Percentiles rank a stretch among this genome's conserved stretches.
Conservation (phyloP, 2,888 invertebrate species). For the Perizoma affinitatum region DNA sequence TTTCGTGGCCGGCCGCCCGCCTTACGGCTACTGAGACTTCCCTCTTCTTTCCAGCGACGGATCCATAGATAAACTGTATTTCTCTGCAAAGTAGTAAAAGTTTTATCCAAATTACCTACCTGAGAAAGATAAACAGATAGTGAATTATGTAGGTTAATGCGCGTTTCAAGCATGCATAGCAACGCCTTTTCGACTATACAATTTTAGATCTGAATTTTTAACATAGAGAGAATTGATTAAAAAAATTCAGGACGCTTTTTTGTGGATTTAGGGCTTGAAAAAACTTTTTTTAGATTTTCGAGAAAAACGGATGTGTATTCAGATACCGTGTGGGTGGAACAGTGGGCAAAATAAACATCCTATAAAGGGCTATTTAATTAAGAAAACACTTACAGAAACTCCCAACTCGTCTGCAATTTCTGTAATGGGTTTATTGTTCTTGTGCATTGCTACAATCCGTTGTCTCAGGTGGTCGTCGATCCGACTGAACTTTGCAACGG, state of each 20-base stretch:
- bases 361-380: not conserved
- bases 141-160: too few relatives aligned
- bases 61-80: conserved; percentile 29
- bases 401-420: conserved; percentile 26
- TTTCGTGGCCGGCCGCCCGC: conserved; percentile 22
- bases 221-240: too few relatives aligned
- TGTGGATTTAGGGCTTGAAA: too few relatives aligned
- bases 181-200: too few relatives aligned
- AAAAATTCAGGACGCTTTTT: too few relatives aligned
- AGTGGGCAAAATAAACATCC: too few relatives aligned
- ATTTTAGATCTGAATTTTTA: too few relatives aligned
- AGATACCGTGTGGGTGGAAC: too few relatives aligned
- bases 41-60: conserved; percentile 30
- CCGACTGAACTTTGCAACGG: conserved; percentile 15
- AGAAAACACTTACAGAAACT: conserved; percentile 22
- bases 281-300: too few relatives aligned
- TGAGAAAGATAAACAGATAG: not conserved
- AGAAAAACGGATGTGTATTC: too few relatives aligned
- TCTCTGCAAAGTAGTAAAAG: conserved; percentile 3
- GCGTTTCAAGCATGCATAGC: too few relatives aligned
- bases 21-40: conserved; percentile 21
- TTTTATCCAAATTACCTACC: not conserved
- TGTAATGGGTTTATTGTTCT: conserved; percentile 22
- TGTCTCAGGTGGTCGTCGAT: conserved; percentile 18
- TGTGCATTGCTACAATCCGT: conserved; percentile 25